phyloP scores from a whole-genome alignment of 1,140 invertebrate genomes.

The Lasioglossum baleicum region DNA sequence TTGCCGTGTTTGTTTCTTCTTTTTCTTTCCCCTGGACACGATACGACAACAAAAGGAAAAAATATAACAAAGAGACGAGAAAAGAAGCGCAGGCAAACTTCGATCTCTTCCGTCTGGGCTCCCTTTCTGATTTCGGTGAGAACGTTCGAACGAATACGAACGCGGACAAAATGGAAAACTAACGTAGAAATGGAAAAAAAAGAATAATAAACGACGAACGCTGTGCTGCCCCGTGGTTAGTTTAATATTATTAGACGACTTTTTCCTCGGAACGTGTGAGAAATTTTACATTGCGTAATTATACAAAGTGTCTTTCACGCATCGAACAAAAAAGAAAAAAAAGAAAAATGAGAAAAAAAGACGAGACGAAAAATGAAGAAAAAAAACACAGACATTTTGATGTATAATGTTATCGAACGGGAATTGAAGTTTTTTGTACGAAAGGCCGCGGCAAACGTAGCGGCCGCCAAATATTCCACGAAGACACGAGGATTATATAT shows the following conservation, averaged over 20 bases:
- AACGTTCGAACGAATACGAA: constrained; percentile 12
- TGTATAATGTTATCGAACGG: constrained; percentile 71
- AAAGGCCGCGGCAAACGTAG: constrained; percentile 37
- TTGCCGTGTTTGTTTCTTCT: constrained; percentile 21
- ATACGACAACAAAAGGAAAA: constrained; percentile 6
- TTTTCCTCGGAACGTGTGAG: constrained; percentile 54
- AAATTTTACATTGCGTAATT: constrained; percentile 62
- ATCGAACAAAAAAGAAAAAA: constrained; percentile 59
- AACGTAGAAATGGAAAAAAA: constrained; percentile 2
- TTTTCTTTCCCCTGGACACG: constrained; percentile 19
- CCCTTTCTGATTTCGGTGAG: constrained; percentile 24
- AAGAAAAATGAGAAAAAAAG: constrained; percentile 7
- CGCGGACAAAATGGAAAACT: background rate
- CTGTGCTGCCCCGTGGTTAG: constrained; percentile 55
- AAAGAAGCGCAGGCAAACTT: constrained; percentile 43
- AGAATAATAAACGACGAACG: constrained; percentile 37
- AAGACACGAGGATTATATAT: constrained; percentile 56
- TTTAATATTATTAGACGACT: constrained; percentile 47
- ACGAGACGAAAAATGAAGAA: constrained; percentile 38
- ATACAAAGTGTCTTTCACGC: constrained; percentile 75
- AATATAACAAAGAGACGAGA: background rate
- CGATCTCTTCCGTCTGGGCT: constrained; percentile 27
- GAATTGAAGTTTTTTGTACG: constrained; percentile 73
- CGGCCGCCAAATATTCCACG: constrained; percentile 60
- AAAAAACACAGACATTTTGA: constrained; percentile 71